These are phyloP conservation scores for Arnoldichthys spilopterus DNA, from an alignment of 2,797 vertebrate genomes.

Conservation along the genomic window DNA sequence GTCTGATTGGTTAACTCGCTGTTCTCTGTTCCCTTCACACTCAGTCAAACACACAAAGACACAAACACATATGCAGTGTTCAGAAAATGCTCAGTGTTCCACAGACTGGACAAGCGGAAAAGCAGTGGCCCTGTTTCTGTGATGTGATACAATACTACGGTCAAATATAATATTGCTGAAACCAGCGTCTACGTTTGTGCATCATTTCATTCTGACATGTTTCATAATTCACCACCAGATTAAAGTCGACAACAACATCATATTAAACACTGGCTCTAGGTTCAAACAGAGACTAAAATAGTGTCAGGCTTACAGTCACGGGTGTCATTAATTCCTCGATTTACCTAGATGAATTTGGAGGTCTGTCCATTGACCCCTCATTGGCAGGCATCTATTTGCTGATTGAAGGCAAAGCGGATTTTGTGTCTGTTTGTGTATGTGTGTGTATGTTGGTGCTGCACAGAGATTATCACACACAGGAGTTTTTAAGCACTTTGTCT, in stretches of 20 bases:
- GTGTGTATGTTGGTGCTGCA: constrained; percentile 21
- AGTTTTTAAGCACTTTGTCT: no score
- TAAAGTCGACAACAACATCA: neutral
- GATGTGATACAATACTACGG: neutral
- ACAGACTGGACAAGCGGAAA: no score
- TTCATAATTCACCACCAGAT: neutral
- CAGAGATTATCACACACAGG: no score
- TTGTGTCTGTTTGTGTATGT: constrained; percentile 21
- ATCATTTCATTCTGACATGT: neutral
- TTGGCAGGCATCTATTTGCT: constrained; percentile 23
- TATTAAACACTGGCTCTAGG: neutral
- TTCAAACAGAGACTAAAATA: neutral
- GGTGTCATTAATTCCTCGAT: neutral
- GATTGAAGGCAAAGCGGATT: constrained; percentile 11
- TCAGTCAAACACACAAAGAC: no score
- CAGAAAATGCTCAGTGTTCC: no score
- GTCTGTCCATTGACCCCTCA: constrained; percentile 21
- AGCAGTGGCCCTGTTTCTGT: neutral
- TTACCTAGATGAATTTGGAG: constrained; percentile 21
- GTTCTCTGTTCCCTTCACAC: no score
- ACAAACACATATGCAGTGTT: no score
- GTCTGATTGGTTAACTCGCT: no score
- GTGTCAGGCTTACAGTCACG: neutral
- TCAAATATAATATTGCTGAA: neutral
- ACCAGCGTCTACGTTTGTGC: neutral